Evolutionary conservation across 2,113 vertebrate species (phyloP).

Genomic region (Xyliphius kryptos): DNA sequence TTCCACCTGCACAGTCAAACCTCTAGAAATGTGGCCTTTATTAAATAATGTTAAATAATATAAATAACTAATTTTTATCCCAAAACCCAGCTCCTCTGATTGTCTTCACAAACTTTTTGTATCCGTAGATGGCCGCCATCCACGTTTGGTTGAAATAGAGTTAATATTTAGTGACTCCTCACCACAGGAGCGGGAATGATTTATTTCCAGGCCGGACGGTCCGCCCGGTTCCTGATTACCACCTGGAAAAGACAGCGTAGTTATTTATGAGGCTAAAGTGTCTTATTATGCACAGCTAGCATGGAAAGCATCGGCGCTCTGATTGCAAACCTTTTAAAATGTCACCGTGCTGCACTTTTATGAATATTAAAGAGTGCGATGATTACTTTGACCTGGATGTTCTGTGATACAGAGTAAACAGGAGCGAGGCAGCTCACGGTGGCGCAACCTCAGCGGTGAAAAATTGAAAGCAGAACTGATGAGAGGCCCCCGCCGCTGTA

Average conservation of each 20-base stretch:
- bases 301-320: conserved; percentile 59
- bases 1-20: too few species aligned
- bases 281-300: conserved; percentile 64
- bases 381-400: conserved; percentile 56
- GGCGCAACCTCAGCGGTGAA: not conserved
- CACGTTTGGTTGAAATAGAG: too few species aligned
- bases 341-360: conserved; percentile 68
- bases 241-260: conserved; percentile 46
- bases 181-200: not conserved
- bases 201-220: conserved; percentile 7
- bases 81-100: too few species aligned
- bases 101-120: too few species aligned
- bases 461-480: not conserved
- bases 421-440: too few species aligned
- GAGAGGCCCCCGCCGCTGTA: too few species aligned
- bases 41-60: too few species aligned
- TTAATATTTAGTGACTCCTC: not conserved
- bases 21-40: too few species aligned
- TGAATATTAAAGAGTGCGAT: conserved; percentile 65
- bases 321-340: conserved; percentile 70
- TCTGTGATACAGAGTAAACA: conserved; percentile 5
- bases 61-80: too few species aligned
- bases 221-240: conserved; percentile 39
- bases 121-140: too few species aligned
- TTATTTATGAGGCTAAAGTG: conserved; percentile 59